phyloP scores from a whole-genome alignment of 2,888 invertebrate genomes.

The Archips xylosteana region DNA sequence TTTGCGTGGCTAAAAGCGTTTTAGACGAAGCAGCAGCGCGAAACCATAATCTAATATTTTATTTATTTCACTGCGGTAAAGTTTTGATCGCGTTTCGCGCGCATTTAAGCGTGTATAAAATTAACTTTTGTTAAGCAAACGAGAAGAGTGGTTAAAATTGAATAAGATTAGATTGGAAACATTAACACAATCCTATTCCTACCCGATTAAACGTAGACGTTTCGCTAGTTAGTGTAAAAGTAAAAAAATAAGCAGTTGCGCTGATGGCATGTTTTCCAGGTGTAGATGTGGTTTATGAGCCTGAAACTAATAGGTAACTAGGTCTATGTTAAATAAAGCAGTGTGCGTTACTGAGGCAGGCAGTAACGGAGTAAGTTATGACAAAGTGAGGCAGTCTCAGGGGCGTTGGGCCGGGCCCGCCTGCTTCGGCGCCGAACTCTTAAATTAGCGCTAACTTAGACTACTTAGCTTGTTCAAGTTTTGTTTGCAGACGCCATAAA shows the following conservation, averaged over 20 bases:
- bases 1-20: constrained; percentile 19
- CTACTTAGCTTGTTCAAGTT: constrained; percentile 82
- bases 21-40: constrained; percentile 24
- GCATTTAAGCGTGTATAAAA: constrained; percentile 30
- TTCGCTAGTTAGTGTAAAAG: not conserved
- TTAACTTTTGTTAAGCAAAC: constrained; percentile 17
- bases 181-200: not conserved
- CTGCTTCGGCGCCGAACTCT: constrained; percentile 72
- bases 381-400: constrained; percentile 70
- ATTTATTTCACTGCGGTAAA: constrained; percentile 33
- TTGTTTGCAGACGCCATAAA: constrained; percentile 82
- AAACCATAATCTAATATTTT: constrained; percentile 34
- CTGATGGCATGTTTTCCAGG: not conserved
- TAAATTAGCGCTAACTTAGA: constrained; percentile 83
- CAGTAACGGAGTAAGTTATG: constrained; percentile 71
- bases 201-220: not conserved
- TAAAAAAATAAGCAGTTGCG: not conserved
- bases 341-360: constrained; percentile 42
- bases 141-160: not conserved
- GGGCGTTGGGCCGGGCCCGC: constrained; percentile 59
- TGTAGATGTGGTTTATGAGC: constrained; percentile 11
- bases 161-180: not conserved
- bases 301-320: constrained; percentile 56
- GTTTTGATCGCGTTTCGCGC: constrained; percentile 36
- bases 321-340: constrained; percentile 68